Base-by-base conservation (phyloP, 2,113 vertebrate species). In the Leucopternis melanops region DNA sequence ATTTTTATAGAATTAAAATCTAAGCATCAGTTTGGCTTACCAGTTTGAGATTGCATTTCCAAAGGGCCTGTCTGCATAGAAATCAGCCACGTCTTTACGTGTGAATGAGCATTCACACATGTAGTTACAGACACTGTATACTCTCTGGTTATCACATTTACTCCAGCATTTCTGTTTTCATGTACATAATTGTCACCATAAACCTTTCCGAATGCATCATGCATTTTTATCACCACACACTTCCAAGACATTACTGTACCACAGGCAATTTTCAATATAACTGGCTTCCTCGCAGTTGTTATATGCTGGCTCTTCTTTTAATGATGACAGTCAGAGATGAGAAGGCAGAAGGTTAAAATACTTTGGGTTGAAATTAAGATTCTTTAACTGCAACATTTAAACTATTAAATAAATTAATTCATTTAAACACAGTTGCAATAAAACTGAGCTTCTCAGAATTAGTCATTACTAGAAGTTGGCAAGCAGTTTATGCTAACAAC, bases 381-480 rank as follows among this genome's bases (percentile, higher is more conserved):
- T 82, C 32, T 67, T 89, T 86, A 89, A 92, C 47, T 52, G 83
- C 69, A 88, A 9, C 31, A 58, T 94, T 95, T 91, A 80, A 88
- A 92, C 14, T 85, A n/a, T 66, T 88, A 71, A 92, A 96, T 77
- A 92, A 95, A 94, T 91, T 67, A 91, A 94, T 87, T 69, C 11
- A 65, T 80, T 89, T 75, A 83, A 89, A 86, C 44, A 84, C 5
- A 17, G n/a, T 66, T 90, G n/a, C 55, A 90, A 93, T 74, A 86
- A 95, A 95, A 94, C 91, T 66, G 36, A 95, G 80, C 26, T 63
- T 89, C 57, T 79, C 31, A 14, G 42, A 95, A 95, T 93, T 84
- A 81, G 65, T 81, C 74, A 91, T 91, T 92, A 78, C 52, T 92
- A 52, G 61, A 89, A 91, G 63, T 27, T 94, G 88, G 75, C 91